These are phyloP conservation scores for Pseudochromis fuscus DNA, from an alignment of 2,797 vertebrate genomes.

Conservation along the genomic window DNA sequence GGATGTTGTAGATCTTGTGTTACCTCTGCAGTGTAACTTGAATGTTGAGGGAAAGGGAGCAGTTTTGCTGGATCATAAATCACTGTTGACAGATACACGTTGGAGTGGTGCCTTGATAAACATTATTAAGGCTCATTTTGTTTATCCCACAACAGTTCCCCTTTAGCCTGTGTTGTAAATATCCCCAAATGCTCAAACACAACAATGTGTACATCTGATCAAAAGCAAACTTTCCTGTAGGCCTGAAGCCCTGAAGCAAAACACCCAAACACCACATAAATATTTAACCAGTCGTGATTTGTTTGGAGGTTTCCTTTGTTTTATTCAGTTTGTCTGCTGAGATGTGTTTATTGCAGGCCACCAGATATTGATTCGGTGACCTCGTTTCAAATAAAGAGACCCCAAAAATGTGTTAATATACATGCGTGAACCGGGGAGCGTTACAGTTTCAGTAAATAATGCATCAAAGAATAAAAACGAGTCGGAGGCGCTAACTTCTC, in stretches of 20 bases:
- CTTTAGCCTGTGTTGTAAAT: not conserved
- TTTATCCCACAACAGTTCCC: not conserved
- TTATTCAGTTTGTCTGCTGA: conserved; percentile 21
- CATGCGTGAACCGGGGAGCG: not conserved
- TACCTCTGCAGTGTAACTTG: too few relatives aligned
- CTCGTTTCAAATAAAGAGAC: conserved; percentile 33
- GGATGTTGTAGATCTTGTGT: too few relatives aligned
- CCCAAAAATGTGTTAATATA: not conserved
- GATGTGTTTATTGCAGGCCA: conserved; percentile 14
- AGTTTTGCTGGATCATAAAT: too few relatives aligned
- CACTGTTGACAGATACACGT: too few relatives aligned
- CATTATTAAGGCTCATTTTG: not conserved
- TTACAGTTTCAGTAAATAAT: conserved; percentile 38
- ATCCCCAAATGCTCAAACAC: not conserved
- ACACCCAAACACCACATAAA: conserved; percentile 9
- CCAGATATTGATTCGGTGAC: conserved; percentile 20
- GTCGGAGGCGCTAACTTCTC: conserved; percentile 7
- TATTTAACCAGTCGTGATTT: conserved; percentile 23
- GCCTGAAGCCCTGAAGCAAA: conserved; percentile 1
- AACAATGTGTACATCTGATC: not conserved
- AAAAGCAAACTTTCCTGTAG: not conserved
- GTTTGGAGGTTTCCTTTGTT: conserved; percentile 27
- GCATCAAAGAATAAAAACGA: conserved; percentile 29
- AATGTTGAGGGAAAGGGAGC: too few relatives aligned
- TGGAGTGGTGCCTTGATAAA: too few relatives aligned